phyloP scores from a whole-genome alignment of 2,888 invertebrate species.

The Sericinus montela region DNA sequence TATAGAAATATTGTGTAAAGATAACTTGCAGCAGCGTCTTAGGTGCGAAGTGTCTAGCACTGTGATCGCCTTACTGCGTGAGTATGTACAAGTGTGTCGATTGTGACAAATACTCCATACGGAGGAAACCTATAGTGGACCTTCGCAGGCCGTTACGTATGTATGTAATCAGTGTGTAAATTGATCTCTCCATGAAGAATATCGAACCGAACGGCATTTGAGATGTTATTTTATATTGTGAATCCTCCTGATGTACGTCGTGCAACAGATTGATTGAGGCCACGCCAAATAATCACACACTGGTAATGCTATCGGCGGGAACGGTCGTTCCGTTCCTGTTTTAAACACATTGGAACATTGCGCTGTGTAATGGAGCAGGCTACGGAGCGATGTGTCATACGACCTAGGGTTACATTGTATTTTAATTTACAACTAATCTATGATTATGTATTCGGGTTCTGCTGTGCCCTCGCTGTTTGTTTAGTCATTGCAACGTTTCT shows the following conservation, averaged over 20 bases:
- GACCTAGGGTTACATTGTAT: slow-evolving; percentile 31
- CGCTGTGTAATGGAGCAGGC: slow-evolving; percentile 51
- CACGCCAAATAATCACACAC: slow-evolving; percentile 6
- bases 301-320: slow-evolving; percentile 5
- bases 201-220: too few species aligned
- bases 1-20: too few species aligned
- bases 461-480: slow-evolving; percentile 40
- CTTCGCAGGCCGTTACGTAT: too few species aligned
- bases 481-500: slow-evolving; percentile 38
- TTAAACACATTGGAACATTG: slow-evolving; percentile 38
- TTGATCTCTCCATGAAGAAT: too few species aligned
- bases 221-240: too few species aligned
- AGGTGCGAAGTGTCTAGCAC: too few species aligned
- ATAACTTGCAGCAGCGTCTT: too few species aligned
- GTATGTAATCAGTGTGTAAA: too few species aligned
- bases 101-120: too few species aligned
- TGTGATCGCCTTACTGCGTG: too few species aligned
- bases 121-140: too few species aligned
- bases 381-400: slow-evolving; percentile 40
- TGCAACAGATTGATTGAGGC: not conserved
- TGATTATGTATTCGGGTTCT: slow-evolving; percentile 47
- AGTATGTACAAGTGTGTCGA: too few species aligned
- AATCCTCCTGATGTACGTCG: not conserved
- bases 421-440: slow-evolving; percentile 26
- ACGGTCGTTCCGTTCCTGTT: slow-evolving; percentile 24